Evolutionary conservation across 2,797 vertebrate genomes (phyloP), one percentile per base, ranked within the genome.

Genomic region (Malacoctenus gilli): DNA sequence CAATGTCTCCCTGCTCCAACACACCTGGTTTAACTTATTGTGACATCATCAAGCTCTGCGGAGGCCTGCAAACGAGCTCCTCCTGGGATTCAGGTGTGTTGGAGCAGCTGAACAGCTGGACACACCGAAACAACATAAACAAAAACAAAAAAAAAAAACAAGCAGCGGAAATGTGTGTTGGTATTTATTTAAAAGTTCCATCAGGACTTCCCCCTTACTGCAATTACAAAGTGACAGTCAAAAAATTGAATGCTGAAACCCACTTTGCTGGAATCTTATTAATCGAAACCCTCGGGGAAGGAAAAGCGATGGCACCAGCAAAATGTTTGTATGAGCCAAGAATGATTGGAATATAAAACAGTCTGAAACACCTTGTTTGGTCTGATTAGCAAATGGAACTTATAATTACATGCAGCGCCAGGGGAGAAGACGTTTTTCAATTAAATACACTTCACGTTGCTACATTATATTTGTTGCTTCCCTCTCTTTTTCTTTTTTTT

Each of bases 381-480:
- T 32, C n/a, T 8, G 2, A 68, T 59, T 57, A 50, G 32, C 16
- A 46, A 68, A 57, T 41, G 3, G 25, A 59, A 64, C 3, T 44
- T 64, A 54, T 70, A 70, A 65, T 72, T 63, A 49, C n/a, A 60
- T 31, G 6, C 28, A 4, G 4, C 8, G 8, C 16, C 44, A 38
- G 23, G 34, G 70, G 60, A 8, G 32, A 31, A 46, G 7, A 55
- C 8, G 4, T 11, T 23, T n/a, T 30, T 66, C 18, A 57, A 0
- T 37, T 36, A 43, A 36, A 55, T 51, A 36, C 23, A 51, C 4
- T 13, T 16, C 14, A 54, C 37, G n/a, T 34, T 22, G 2, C 31
- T 22, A 20, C 31, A 34, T n/a, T 8, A 5, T 32, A 11, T 4
- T 32, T 46, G 4, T 1, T 68, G 11, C 12, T 8, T n/a, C n/a